Evolutionary conservation across 1,140 invertebrate species (phyloP), one percentile per base, ranked within the genome.

Genomic region (Oscheius sp.): DNA sequence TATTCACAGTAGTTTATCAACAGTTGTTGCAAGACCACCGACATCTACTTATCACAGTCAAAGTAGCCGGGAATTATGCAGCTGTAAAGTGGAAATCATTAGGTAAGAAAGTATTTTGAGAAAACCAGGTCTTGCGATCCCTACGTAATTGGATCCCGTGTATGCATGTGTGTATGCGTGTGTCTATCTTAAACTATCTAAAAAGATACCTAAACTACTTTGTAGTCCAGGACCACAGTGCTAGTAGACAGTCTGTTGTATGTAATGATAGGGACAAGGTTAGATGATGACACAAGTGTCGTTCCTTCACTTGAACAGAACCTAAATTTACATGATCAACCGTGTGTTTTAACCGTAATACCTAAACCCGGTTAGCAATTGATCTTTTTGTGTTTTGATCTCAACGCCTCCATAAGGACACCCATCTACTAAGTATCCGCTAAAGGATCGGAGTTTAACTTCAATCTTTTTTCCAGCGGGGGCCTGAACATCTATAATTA

Each of bases 371-470:
- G 67, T 68, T 18, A 68, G 28, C 20, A 59, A 59, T 15, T 68
- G 67, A 26, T 68, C 67, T 13, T 36, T 59, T 18, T 68, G n/a
- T 1, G 67, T 42, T 32, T 68, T 68, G 26, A 68, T 68, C 28
- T 68, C 67, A 28, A 68, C 45, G 28, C 67, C 67, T 59, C 67
- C 52, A 35, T 58, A 68, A 28, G 55, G 52, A 32, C 67, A 68
- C 35, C 67, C 67, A 35, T 68, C 67, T 7, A 49, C 45, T 3
- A 34, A 58, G 1, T 58, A 49, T 18, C 49, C 55, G 3, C 34
- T 68, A 2, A 46, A 42, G 1, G 34, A 31, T 3, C 15, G 36
- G 0, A 68, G 52, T 28, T 32, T 36, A 18, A 68, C 26, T 28
- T 68, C 49, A 32, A 68, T 38, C n/a, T 32, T 7, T 34, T 68